These are phyloP conservation scores for Alfaro cultratus DNA, from an alignment of 2,797 vertebrate species.

Conservation along the genomic window DNA sequence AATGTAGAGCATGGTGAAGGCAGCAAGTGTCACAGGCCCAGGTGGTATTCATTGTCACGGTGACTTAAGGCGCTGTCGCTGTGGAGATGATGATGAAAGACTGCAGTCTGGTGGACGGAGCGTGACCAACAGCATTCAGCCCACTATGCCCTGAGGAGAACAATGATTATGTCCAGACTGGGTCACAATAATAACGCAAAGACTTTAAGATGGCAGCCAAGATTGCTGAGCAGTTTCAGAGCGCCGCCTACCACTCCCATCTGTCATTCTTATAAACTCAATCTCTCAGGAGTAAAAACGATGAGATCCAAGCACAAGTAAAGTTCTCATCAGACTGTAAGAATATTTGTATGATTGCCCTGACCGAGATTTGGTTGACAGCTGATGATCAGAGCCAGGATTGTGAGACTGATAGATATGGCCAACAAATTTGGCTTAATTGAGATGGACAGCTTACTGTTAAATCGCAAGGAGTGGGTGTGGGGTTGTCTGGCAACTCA, in stretches of 20 bases:
- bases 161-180: slow-evolving; percentile 47
- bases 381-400: neutral
- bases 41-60: slow-evolving; percentile 73
- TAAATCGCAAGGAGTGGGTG: neutral
- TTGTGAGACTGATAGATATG: neutral
- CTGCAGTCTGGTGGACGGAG: slow-evolving; percentile 47
- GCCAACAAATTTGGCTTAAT: neutral
- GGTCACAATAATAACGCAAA: slow-evolving; percentile 40
- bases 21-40: slow-evolving; percentile 61
- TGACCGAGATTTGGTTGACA: neutral
- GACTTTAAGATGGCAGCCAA: slow-evolving; percentile 2
- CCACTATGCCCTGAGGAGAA: slow-evolving; percentile 41
- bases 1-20: slow-evolving; percentile 47
- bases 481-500: neutral
- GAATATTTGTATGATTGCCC: neutral
- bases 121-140: slow-evolving; percentile 71
- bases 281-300: neutral
- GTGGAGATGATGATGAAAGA: slow-evolving; percentile 72
- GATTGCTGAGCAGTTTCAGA: neutral
- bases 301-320: neutral
- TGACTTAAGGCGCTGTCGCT: slow-evolving; percentile 64
- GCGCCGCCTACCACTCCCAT: neutral
- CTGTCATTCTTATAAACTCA: neutral
- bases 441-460: neutral
- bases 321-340: neutral